phyloP scores from a whole-genome alignment of 1,140 invertebrate genomes.

The Vollenhovia emeryi region DNA sequence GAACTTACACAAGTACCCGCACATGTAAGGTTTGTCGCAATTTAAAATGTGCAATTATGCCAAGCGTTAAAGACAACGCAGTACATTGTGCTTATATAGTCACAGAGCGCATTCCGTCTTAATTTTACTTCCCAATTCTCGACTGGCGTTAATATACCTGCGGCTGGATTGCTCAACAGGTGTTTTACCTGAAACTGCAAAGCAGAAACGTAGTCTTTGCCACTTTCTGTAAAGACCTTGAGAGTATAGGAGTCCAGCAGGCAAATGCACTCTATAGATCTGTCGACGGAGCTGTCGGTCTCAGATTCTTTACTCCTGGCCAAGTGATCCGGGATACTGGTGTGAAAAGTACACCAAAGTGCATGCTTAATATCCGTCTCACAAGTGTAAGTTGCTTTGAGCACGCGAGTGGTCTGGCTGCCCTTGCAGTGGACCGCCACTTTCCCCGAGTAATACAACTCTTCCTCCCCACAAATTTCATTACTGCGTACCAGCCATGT shows the following conservation, averaged over 20 bases:
- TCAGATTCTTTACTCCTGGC: conserved; percentile 74
- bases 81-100: too few relatives aligned
- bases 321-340: conserved; percentile 86
- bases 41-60: too few relatives aligned
- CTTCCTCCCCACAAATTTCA: conserved; percentile 89
- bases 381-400: conserved; percentile 90
- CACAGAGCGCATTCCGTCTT: too few relatives aligned
- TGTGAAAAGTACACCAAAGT: conserved; percentile 91
- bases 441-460: conserved; percentile 94
- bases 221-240: conserved; percentile 91
- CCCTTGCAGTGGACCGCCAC: conserved; percentile 93
- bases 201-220: conserved; percentile 93
- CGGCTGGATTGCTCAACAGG: too few relatives aligned
- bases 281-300: conserved; percentile 73
- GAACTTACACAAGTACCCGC: too few relatives aligned
- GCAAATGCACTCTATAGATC: conserved; percentile 88
- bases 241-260: conserved; percentile 92
- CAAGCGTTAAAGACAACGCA: too few relatives aligned
- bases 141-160: too few relatives aligned
- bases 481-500: conserved; percentile 90
- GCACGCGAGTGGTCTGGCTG: conserved; percentile 77
- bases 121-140: too few relatives aligned
- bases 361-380: conserved; percentile 93
- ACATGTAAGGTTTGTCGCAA: too few relatives aligned
- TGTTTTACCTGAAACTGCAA: conserved; percentile 93